Evolutionary conservation across 2,797 vertebrate species (phyloP), one percentile per base, ranked within the genome.

Genomic region (Anomalospiza imberbis): DNA sequence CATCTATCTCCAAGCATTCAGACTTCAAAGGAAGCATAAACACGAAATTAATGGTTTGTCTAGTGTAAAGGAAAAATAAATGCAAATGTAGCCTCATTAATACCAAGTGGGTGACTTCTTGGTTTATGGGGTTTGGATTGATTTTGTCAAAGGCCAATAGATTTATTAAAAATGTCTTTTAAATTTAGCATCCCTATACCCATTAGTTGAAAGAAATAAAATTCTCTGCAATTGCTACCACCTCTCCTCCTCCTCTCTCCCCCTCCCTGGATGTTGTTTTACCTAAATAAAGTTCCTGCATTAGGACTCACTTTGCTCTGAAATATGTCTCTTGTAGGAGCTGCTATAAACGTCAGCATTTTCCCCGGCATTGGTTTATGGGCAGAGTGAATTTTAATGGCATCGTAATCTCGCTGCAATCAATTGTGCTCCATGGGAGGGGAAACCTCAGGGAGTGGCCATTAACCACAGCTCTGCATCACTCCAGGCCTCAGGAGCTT

Each of bases 71-170:
- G 97, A 98, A 97, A 98, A 98, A 98, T 98, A 98, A 98, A 98
- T 98, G 98, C 98, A 98, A 98, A 98, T 98, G 97, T 95, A 97
- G 95, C 93, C 97, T 98, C 98, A 98, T 98, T 98, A 98, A 98
- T 98, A 98, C 97, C 97, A 98, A 98, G 98, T 98, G 97, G 97
- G 95, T 98, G 98, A 98, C 98, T 98, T 98, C 97, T 98, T 98
- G 97, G 98, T 98, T 98, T 98, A 98, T 98, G 98, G 97, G 96
- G 96, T 98, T 98, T 97, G 97, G 98, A 98, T 98, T 98, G 98
- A 98, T 98, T 98, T 98, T 98, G 98, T 98, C 98, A 98, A 98
- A 98, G 97, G 97, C 97, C 98, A 98, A 98, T 97, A 98, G 98
- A 98, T 98, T 98, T 98, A 98, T 98, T 98, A 81, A 97, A 98